Base-by-base conservation (phyloP, 2,888 invertebrate genomes). In the Ochropleura plecta region DNA sequence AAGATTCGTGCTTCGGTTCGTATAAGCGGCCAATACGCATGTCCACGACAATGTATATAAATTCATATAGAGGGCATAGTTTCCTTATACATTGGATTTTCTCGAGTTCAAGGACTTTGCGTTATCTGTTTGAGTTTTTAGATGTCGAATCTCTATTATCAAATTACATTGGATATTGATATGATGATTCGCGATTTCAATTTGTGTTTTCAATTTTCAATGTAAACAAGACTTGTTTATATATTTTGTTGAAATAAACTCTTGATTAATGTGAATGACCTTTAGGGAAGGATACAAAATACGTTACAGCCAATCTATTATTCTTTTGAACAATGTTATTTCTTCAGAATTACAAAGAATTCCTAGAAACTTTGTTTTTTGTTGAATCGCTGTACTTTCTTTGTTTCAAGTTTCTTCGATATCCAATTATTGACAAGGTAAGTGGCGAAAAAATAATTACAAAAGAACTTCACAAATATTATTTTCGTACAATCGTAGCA, bases 21-120 rank as follows among this genome's bases (percentile, higher is more conserved):
- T 93, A 93, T 92, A 94, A 92, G 94, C 92, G 93, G 93, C 95
- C 95, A 96, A 94, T 96, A 96, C 96, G 96, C 96, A 96, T 96
- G 96, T 95, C 96, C 96, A 96, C 94, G 93, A 93, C 91, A 91
- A 89, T 91, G 93, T 95, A 93, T 93, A 95, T 94, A 95, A 93
- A 93, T 93, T 94, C 88, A 85, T 95, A 95, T 94, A 94, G 93
- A 92, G 89, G 91, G 90, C 93, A 95, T 95, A 95, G 95, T 96
- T 96, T 96, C 94, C 94, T 94, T 94, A 92, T 94, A 94, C 94
- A 94, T 95, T 93, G 90, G 93, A 94, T 95, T 95, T 95, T 93
- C 92, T 93, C 88, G 94, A 95, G 96, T 96, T 96, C 96, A 96
- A 96, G 96, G 96, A 95, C 95, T 95, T 93, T 85, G 83, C 84